Percentiles rank a stretch among this genome's conserved stretches.
Evolutionary conservation across 2,797 vertebrate species (phyloP).

Genomic region (Vipera ursinii): DNA sequence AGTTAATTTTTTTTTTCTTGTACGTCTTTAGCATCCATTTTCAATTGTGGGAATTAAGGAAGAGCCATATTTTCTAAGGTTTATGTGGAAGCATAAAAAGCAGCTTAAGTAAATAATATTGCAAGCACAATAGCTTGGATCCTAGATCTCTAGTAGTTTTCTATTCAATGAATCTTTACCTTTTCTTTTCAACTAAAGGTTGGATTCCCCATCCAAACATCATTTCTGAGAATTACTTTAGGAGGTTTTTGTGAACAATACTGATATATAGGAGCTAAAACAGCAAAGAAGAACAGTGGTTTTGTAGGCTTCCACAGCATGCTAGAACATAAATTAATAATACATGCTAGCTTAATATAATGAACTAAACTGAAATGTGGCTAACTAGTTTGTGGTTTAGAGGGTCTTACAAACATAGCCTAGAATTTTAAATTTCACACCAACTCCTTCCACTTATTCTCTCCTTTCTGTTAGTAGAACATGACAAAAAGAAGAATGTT

Average conservation of each 20-base stretch:
- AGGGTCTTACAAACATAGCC: not conserved
- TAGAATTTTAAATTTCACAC: not conserved
- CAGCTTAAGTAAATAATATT: not conserved
- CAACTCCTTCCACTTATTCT: not conserved
- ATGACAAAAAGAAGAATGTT: not conserved
- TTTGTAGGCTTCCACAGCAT: not conserved
- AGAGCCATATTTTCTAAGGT: not conserved
- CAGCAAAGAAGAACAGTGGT: not conserved
- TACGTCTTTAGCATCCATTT: too few relatives aligned
- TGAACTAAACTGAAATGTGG: not conserved
- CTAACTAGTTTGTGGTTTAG: not conserved
- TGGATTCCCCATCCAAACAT: not conserved
- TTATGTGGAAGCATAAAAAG: not conserved
- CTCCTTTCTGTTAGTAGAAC: not conserved
- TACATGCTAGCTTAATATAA: not conserved
- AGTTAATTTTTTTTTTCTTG: too few relatives aligned
- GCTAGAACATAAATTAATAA: not conserved
- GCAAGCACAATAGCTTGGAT: not conserved
- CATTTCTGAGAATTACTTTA: not conserved
- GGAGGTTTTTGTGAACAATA: not conserved
- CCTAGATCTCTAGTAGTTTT: not conserved
- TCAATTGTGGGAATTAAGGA: too few relatives aligned
- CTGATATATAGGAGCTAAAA: not conserved
- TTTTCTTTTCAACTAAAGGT: not conserved
- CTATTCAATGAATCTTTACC: not conserved